Conservation (phyloP, 1,140 invertebrate genomes). For the Calliphora vicina region DNA sequence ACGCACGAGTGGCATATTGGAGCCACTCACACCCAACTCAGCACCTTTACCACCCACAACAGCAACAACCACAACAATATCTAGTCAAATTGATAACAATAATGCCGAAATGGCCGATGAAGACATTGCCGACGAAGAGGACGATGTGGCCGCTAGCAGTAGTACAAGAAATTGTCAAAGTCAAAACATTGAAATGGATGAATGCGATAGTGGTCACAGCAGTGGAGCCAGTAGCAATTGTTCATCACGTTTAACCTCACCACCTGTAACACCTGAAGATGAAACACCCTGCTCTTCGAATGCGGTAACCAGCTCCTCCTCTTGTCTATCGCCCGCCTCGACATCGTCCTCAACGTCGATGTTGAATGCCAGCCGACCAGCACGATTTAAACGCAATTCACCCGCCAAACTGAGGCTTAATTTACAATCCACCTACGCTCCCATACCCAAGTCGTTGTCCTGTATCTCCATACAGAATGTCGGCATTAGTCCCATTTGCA, state of each 20-base stretch:
- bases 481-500: constrained; percentile 42
- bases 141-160: background rate
- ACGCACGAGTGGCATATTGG: constrained; percentile 64
- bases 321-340: constrained; percentile 21
- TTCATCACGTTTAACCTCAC: constrained; percentile 57
- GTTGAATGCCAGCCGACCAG: constrained; percentile 49
- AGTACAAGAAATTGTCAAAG: background rate
- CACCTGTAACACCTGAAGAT: constrained; percentile 54
- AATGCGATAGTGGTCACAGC: constrained; percentile 28
- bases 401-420: constrained; percentile 58
- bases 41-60: constrained; percentile 37
- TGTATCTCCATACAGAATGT: constrained; percentile 54
- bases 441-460: constrained; percentile 54
- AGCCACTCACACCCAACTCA: constrained; percentile 44
- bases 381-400: constrained; percentile 56
- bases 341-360: constrained; percentile 35
- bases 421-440: constrained; percentile 52
- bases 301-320: constrained; percentile 40
- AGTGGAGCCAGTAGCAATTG: constrained; percentile 48
- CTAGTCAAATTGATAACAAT: constrained; percentile 30
- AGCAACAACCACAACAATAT: constrained; percentile 36
- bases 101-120: constrained; percentile 4
- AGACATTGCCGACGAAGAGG: background rate
- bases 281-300: constrained; percentile 48
- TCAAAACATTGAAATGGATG: constrained; percentile 48